Evolutionary conservation across 1,140 invertebrate species (phyloP).

Genomic region (Heliconius nattereri): DNA sequence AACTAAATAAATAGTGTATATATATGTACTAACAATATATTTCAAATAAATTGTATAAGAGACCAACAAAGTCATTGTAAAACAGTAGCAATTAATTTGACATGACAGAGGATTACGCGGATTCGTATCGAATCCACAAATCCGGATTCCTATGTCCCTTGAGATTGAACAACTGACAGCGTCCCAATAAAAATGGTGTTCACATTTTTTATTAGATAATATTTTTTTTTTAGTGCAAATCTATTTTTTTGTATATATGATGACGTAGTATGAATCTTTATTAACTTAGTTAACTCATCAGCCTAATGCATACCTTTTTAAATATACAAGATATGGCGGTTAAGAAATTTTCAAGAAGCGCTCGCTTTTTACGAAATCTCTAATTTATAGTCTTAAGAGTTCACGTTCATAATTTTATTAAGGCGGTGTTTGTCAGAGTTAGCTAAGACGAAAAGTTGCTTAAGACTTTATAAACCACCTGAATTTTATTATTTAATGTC

Average conservation of each 20-base stretch:
- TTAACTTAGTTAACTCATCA: background rate
- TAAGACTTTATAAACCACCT: constrained; percentile 4
- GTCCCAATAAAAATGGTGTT: constrained; percentile 11
- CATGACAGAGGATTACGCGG: constrained; percentile 35
- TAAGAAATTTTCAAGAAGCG: constrained; percentile 12
- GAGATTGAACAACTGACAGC: constrained; percentile 31
- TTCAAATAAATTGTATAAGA: background rate
- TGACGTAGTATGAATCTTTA: background rate
- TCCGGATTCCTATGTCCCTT: constrained; percentile 24
- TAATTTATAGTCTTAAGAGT: constrained; percentile 23
- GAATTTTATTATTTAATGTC: background rate
- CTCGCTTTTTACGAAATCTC: constrained; percentile 13
- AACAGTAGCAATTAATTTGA: constrained; percentile 36
- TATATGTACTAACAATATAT: background rate
- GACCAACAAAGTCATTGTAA: background rate
- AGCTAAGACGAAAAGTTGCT: constrained; percentile 14
- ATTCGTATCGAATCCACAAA: constrained; percentile 24
- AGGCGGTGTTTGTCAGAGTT: constrained; percentile 25
- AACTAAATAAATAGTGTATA: no score
- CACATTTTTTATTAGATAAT: background rate
- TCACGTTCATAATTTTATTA: constrained; percentile 26
- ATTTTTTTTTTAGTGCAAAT: background rate
- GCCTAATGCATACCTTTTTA: background rate
- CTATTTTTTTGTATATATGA: background rate
- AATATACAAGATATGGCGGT: background rate